Base-by-base conservation (phyloP, 2,888 invertebrate genomes). In the Drosophila sordidapex region DNA sequence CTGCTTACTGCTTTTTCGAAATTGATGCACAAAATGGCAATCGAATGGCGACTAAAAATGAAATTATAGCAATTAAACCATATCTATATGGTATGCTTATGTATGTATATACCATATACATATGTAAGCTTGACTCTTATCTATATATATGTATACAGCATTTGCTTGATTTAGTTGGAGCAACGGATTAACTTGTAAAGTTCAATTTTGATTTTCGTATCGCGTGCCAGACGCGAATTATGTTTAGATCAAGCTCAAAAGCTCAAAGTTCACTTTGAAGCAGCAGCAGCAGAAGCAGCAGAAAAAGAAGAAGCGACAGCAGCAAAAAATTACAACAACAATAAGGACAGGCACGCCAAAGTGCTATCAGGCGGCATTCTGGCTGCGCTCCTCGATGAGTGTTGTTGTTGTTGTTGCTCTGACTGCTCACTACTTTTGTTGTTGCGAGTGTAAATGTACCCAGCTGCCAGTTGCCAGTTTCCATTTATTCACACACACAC, bases 181-280 rank as follows among this genome's bases (percentile, higher is more conserved):
- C 36, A 84, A 82, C 80, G 88, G 85, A 89, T 85, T 85, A 87
- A 85, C 74, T 84, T 84, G 77, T 87, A 89, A 87, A 85, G 90
- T 89, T 83, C 79, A 86, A 88, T 89, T 90, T 90, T 90, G 90
- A 90, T 87, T 89, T 83, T 79, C 70, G 67, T 80, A 79, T 87
- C 76, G 87, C 87, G 87, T 87, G 87, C 72, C 80, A 75, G 70
- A 64, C 59, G 69, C 56, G 74, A 83, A 87, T 87, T 83, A 90
- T 86, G 76, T 59, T 74, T 71, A 80, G 79, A 81, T 81, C 79
- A 77, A 77, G 82, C 77, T 69, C 65, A 70, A 70, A 82, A 79
- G 81, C 81, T 81, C 79, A 79, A 79, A 79, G 81, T 79, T 81
- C 81, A 80, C 60, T 58, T 65, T 29, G 36, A 48, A 48, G n/a